A percentile compares a stretch with the other conserved stretches of the same genome.
Conservation (phyloP, 2,113 vertebrate genomes). For the Actenoides hombroni region DNA sequence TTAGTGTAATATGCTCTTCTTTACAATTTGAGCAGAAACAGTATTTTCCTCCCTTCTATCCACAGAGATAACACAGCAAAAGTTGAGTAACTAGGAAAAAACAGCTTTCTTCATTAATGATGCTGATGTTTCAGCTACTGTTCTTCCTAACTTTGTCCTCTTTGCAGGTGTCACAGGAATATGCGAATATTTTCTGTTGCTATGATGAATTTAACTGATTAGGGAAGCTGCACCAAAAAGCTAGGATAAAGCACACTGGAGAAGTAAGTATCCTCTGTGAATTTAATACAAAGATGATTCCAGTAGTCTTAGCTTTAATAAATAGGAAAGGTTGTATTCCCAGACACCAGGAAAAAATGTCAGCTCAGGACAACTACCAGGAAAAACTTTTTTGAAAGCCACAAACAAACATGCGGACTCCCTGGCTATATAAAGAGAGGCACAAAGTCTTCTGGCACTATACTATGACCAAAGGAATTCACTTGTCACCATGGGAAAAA, state of each 20-base stretch:
- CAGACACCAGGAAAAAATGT: background rate
- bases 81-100: background rate
- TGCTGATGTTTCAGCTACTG: too few species aligned
- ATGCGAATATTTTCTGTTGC: background rate
- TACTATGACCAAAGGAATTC: background rate
- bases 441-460: background rate
- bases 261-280: background rate
- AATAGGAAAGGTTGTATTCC: background rate
- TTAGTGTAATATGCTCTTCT: background rate
- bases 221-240: too few species aligned
- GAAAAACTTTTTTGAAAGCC: background rate
- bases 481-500: background rate
- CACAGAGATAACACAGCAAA: background rate
- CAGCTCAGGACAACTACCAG: background rate
- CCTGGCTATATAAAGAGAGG: background rate
- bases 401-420: background rate
- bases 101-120: background rate
- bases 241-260: background rate
- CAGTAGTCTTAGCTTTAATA: background rate
- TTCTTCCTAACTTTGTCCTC: accelerated
- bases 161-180: background rate
- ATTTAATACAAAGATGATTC: background rate
- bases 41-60: background rate
- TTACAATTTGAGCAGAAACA: background rate
- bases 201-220: too few species aligned